Conservation (phyloP, 1,140 invertebrate species). For the Drosophila santomea region DNA sequence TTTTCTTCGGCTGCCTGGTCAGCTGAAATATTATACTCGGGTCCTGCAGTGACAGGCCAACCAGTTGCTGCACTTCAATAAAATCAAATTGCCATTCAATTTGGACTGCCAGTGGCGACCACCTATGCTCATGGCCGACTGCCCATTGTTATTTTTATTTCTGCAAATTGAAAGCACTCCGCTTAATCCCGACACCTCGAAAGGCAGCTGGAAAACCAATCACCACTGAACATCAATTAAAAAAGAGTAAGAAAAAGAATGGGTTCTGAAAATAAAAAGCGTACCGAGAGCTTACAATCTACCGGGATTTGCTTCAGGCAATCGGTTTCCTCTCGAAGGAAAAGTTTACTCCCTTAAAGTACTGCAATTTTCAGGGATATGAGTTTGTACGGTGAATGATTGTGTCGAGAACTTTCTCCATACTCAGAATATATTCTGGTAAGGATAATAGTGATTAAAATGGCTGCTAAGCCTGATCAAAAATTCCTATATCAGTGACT, state of each 20-base stretch:
- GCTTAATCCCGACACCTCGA: conserved; percentile 61
- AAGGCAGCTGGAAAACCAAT: conserved; percentile 64
- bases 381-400: neutral
- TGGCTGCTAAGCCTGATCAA: no score
- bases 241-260: conserved; percentile 36
- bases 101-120: conserved; percentile 59
- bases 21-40: conserved; percentile 72
- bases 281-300: conserved; percentile 38
- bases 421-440: neutral
- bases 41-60: conserved; percentile 63
- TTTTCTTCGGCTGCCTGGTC: conserved; percentile 36
- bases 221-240: conserved; percentile 56
- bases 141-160: conserved; percentile 57
- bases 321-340: conserved; percentile 3
- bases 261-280: conserved; percentile 17
- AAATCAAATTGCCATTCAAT: conserved; percentile 74
- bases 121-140: conserved; percentile 10
- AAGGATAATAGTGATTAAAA: no score
- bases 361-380: conserved; percentile 16
- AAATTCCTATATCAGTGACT: no score
- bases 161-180: conserved; percentile 68
- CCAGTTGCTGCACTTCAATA: conserved; percentile 69
- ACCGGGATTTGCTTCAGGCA: conserved; percentile 19
- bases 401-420: neutral
- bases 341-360: conserved; percentile 34